Evolutionary conservation across 2,888 invertebrate species (phyloP).

Genomic region (Erpobdella octoculata): DNA sequence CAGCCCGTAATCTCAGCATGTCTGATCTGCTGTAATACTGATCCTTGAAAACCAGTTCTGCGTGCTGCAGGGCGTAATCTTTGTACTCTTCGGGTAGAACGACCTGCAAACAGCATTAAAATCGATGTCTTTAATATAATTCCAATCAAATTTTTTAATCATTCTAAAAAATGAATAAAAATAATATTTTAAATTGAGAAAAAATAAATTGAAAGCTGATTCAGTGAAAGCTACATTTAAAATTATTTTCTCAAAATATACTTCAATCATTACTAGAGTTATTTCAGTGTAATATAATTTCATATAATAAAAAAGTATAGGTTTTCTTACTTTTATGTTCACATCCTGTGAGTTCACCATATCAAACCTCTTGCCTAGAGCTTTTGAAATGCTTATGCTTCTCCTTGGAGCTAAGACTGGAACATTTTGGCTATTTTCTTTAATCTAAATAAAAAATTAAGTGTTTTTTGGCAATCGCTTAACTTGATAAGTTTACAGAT

Average conservation of each 20-base stretch:
- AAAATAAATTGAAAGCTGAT: no score
- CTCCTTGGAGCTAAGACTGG: not conserved
- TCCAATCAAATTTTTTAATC: not conserved
- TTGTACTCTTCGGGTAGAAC: constrained; percentile 60
- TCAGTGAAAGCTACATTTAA: no score
- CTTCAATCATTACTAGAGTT: no score
- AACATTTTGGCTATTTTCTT: not conserved
- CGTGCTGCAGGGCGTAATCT: constrained; percentile 66
- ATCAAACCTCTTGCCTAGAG: constrained; percentile 27
- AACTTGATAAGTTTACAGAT: no score
- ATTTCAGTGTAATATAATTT: no score
- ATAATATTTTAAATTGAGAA: not conserved
- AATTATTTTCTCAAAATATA: no score
- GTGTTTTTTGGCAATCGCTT: not conserved
- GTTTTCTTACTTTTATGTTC: not conserved
- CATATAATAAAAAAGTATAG: no score
- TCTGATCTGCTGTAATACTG: constrained; percentile 95
- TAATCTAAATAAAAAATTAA: not conserved
- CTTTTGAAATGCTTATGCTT: constrained; percentile 18
- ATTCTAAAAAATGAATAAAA: not conserved
- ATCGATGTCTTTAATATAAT: not conserved
- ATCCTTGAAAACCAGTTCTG: constrained; percentile 93
- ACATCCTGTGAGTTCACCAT: constrained; percentile 15
- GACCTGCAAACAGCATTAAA: constrained; percentile 6
- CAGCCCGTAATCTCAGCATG: constrained; percentile 89